Base-by-base conservation (phyloP, 1,140 invertebrate species). In the Drosophila lini region DNA sequence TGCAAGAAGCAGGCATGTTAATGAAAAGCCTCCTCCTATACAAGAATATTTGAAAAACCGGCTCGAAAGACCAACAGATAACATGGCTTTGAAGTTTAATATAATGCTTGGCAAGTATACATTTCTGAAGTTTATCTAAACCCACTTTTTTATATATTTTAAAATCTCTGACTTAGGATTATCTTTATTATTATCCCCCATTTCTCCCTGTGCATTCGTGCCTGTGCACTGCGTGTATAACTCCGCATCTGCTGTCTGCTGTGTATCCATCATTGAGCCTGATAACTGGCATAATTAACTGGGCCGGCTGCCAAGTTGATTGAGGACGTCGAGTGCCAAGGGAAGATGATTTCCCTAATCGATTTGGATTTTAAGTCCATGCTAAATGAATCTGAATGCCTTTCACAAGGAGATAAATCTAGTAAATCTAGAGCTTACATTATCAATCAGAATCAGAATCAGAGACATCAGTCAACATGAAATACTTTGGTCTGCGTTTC, bases 201-300 rank as follows among this genome's bases (percentile, higher is more conserved):
- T 59, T 60, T 41, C 19, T 41, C 7, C 8, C 56, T 25, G 55
- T 60, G 38, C 45, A 28, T 11, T 7, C 15, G 16, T 25, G 19
- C 34, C 28, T 59, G 34, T 42, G n/a, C 45, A n/a, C 16, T 48
- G 44, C 40, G 28, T 36, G 32, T 74, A 34, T 15, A 28, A 41
- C 16, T 52, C 36, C 34, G 41, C 55, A 42, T 73, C 22, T 74
- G 74, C 15, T 74, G 74, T 70, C 52, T 53, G 47, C 11, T 42
- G 58, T 25, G 34, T 52, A 75, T 75, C 61, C 61, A 75, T 50
- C 71, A 75, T 56, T 68, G 41, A 47, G 74, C 36, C 74, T 77
- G 62, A 77, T 77, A 77, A 77, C 62, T 77, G 57, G 56, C 74
- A 60, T 78, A 77, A 77, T 77, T 77, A 77, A 77, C 74, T 77